Percentiles rank a stretch among this genome's conserved stretches.
Evolutionary conservation across 2,113 vertebrate genomes (phyloP).

Genomic region (Cryptomyrus ogoouensis): DNA sequence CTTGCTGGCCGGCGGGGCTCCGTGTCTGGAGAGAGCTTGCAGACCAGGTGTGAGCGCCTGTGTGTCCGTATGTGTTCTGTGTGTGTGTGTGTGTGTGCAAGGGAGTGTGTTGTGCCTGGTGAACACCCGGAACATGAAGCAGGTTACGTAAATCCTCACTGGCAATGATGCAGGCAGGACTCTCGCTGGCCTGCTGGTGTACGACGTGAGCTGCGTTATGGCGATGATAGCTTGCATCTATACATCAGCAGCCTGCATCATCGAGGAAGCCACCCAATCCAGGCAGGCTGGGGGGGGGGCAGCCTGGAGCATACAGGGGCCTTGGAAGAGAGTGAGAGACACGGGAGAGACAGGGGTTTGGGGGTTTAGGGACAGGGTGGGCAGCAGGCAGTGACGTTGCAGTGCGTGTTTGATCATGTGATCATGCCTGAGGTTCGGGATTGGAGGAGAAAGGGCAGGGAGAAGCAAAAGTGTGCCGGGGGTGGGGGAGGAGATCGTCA

Average conservation of each 20-base stretch:
- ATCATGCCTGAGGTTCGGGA: constrained; percentile 2
- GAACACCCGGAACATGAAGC: neutral
- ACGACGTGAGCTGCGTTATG: neutral
- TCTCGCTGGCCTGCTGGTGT: neutral
- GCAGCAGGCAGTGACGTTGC: constrained; percentile 2
- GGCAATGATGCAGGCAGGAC: neutral
- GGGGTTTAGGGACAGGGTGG: neutral
- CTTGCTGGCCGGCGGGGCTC: neutral
- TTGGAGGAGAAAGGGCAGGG: neutral
- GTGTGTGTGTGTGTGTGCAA: neutral
- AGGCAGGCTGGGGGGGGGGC: neutral
- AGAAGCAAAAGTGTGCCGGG: neutral
- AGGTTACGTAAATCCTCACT: neutral
- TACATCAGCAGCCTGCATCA: neutral
- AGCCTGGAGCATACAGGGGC: neutral
- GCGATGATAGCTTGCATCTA: neutral
- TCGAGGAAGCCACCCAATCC: neutral
- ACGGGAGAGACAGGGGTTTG: neutral
- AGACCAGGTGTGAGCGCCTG: neutral
- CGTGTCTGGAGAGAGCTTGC: neutral
- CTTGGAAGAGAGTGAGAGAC: neutral
- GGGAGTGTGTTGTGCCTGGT: neutral
- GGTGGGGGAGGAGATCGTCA: neutral
- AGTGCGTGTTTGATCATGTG: constrained; percentile 22
- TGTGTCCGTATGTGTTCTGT: neutral